Base-by-base conservation (phyloP, 2,113 vertebrate genomes). In the Chauna torquata region DNA sequence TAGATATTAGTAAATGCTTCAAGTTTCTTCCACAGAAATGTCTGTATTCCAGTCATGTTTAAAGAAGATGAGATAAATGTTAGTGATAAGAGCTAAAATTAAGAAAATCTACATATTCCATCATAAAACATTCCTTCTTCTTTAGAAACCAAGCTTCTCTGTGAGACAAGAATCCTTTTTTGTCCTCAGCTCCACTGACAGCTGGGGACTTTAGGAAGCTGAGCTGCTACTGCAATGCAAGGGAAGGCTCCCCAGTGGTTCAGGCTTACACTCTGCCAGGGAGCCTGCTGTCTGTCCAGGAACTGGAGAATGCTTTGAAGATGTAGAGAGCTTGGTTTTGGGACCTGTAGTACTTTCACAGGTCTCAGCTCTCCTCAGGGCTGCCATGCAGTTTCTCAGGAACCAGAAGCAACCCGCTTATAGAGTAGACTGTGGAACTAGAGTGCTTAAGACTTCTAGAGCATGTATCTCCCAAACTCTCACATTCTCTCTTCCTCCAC, bases 181-280 rank as follows among this genome's bases (percentile, higher is more conserved):
- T 82, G 16, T 69, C 45, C 62, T 76, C 36, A 58, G 42, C 11
- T 76, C 32, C 77, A 22, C 13, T 69, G 34, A 78, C n/a, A 69
- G n/a, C 10, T 34, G 30, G 12, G 64, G 27, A 32, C 19, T 82
- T 40, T 44, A 38, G 38, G 34, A 77, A 77, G 50, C 28, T 57
- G 16, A 66, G 40, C 32, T 55, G 13, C 17, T n/a, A 54, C 19
- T 0, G 0, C 7, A 58, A 16, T 4, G 16, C 19, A 80, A 80
- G 27, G 23, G 27, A 52, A 80, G 30, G 25, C 11, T 79, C 50
- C 45, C 15, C 36, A 44, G 15, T 16, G 4, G 4, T 49, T 57
- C 62, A 80, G 57, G 47, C 27, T 83, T 58, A 50, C n/a, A 80
- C 17, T 71, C 25, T 1, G 0, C 28, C 54, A 32, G n/a, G 27